Evolutionary conservation across 53 echinoderm and acorn worm genomes (phyloP), one percentile per base, ranked within the genome.

Genomic region (Zoroaster sp.): DNA sequence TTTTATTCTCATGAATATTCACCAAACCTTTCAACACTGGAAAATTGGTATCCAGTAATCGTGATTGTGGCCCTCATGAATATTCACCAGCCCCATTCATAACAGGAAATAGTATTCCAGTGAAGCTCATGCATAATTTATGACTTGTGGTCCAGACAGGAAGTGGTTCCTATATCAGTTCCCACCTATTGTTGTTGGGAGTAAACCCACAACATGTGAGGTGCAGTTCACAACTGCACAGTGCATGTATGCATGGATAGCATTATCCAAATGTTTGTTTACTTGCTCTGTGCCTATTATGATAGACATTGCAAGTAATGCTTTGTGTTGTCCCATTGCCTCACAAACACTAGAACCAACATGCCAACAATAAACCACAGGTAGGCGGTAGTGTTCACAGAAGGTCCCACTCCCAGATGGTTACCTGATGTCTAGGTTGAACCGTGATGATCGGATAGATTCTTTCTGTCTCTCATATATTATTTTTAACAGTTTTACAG

Each of bases 61-160:
- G n/a, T n/a, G n/a, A n/a, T 63, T 5, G 4, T 17, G 20, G 4
- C 10, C n/a, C 0, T 46, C 75, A 75, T 75, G 32, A 44, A 75
- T 75, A 75, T 75, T 75, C 75, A 63, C 21, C 8, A 63, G 63
- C 21, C n/a, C n/a, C n/a, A n/a, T n/a, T n/a, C n/a, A n/a, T n/a
- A n/a, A n/a, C n/a, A n/a, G n/a, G n/a, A n/a, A n/a, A 63, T 9
- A n/a, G 63, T 63, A 17, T 18, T 23, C 18, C 63, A 63, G 12
- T 18, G 15, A 5, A 63, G 32, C 0, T 9, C 44, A 40, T 74
- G 40, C 37, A 74, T 74, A 43, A 59, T 74, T n/a, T 40, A 81
- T 66, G 44, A 59, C 18, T 46, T 81, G 68, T 81, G 81, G 81
- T 81, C 66, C 67, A 81, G 81, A 81, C 81, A 81, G 81, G 67